Evolutionary conservation across 2,113 vertebrate genomes (phyloP).

Genomic region (Odontesthes bonariensis): DNA sequence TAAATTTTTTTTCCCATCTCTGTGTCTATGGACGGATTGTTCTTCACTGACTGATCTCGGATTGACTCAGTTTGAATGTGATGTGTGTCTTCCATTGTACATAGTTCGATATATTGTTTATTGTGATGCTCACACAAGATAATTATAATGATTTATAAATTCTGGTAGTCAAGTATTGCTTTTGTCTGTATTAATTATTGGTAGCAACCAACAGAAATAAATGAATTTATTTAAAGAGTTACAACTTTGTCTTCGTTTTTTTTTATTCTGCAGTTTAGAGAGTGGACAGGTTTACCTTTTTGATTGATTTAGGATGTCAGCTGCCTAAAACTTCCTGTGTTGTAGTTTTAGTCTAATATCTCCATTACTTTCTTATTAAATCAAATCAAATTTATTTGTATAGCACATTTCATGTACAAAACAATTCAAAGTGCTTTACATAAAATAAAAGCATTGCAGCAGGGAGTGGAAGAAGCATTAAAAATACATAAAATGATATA

Average conservation of each 20-base stretch:
- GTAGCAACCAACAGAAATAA: conserved; percentile 94
- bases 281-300: no score
- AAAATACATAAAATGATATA: no score
- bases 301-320: no score
- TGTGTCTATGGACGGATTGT: conserved; percentile 77
- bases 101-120: conserved; percentile 87
- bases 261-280: neutral
- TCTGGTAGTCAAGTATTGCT: conserved; percentile 88
- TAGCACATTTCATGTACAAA: no score
- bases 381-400: no score
- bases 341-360: no score
- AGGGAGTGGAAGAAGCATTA: no score
- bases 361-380: no score
- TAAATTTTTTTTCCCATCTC: conserved; percentile 73
- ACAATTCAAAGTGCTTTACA: no score
- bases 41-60: conserved; percentile 84
- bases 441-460: no score
- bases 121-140: conserved; percentile 87
- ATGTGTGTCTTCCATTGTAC: conserved; percentile 91
- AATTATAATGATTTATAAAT: conserved; percentile 76
- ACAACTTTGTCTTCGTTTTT: conserved; percentile 22
- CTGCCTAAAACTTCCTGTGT: no score
- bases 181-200: conserved; percentile 93
- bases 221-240: conserved; percentile 92
- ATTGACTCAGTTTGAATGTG: conserved; percentile 86